Conservation (phyloP, 2,888 invertebrate genomes). For the Molorchus minor region DNA sequence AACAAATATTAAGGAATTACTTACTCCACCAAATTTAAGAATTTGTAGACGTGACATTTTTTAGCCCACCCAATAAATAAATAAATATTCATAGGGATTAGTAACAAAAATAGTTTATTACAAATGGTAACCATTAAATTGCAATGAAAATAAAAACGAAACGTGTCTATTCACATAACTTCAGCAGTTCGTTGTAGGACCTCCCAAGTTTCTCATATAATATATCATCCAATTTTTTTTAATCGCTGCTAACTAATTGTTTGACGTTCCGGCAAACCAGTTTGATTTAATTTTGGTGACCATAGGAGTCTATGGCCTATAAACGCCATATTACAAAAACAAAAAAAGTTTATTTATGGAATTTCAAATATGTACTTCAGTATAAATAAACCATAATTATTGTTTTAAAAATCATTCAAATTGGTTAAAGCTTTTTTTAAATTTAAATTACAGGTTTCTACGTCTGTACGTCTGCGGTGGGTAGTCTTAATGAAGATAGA, state of each 20-base stretch:
- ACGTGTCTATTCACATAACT: background rate
- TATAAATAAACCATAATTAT: too few species aligned
- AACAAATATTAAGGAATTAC: too few species aligned
- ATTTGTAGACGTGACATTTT: too few species aligned
- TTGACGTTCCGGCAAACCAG: conserved; percentile 34
- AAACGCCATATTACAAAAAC: too few species aligned
- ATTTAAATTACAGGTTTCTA: too few species aligned
- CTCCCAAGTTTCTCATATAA: conserved; percentile 16
- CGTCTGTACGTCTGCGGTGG: too few species aligned
- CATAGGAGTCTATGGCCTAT: conserved; percentile 32
- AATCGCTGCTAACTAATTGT: background rate
- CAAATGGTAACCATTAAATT: background rate
- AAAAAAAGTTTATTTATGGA: too few species aligned
- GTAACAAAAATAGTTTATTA: background rate
- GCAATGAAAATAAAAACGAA: background rate
- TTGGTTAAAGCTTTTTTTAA: too few species aligned
- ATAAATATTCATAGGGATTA: background rate
- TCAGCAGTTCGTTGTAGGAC: background rate
- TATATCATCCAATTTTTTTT: background rate
- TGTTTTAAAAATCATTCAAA: too few species aligned
- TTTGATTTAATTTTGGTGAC: conserved; percentile 41
- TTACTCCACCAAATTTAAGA: too few species aligned
- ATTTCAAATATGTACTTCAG: too few species aligned
- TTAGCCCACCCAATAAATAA: background rate
- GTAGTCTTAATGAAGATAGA: too few species aligned